Conservation (phyloP, 2,113 vertebrate species). For the Bos javanicus region DNA sequence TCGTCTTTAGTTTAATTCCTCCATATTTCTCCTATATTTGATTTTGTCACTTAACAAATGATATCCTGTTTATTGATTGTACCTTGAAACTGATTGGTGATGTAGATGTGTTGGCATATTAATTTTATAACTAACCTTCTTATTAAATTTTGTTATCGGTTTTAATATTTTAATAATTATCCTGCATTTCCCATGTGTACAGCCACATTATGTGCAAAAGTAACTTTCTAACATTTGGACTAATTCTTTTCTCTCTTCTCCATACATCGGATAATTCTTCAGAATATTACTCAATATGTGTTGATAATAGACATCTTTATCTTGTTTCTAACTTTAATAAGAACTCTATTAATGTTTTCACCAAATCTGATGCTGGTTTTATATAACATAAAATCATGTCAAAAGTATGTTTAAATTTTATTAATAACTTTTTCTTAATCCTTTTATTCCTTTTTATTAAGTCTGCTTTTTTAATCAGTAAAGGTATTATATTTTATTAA, state of each 20-base stretch:
- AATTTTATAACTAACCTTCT: neutral
- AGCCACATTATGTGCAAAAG: neutral
- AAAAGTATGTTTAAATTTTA: neutral
- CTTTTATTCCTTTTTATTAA: neutral
- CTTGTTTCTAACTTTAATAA: neutral
- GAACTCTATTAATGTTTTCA: neutral
- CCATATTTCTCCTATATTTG: neutral
- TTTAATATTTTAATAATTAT: neutral
- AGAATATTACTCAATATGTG: neutral
- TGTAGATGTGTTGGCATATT: neutral
- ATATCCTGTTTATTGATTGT: neutral
- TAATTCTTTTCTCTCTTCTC: neutral
- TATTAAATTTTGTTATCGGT: neutral
- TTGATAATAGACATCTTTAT: neutral
- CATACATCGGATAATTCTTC: neutral
- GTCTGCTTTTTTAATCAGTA: neutral
- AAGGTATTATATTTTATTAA: neutral
- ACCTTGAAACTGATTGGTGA: neutral
- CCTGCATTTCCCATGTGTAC: neutral
- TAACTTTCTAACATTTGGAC: neutral
- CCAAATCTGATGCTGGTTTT: neutral
- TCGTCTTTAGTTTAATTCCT: neutral
- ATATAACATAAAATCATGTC: neutral
- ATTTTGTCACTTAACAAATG: neutral
- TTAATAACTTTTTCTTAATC: neutral